These are phyloP conservation scores for Sciurus niger DNA, from an alignment of 2,113 vertebrate species.

Conservation along the genomic window DNA sequence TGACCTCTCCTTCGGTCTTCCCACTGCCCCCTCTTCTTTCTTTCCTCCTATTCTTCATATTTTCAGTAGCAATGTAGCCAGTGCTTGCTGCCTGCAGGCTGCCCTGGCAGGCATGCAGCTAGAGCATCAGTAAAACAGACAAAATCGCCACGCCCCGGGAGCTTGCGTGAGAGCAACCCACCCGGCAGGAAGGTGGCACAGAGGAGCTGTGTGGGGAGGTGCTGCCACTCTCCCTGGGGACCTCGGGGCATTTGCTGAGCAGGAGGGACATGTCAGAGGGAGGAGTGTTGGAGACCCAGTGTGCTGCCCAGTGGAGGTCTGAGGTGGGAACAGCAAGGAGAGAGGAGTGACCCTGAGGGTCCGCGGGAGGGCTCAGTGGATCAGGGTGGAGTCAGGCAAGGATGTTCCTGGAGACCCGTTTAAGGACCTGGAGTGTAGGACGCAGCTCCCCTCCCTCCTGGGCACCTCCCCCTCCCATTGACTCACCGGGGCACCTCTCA, in stretches of 20 bases:
- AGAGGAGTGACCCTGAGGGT: background rate
- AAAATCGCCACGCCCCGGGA: rapidly evolving
- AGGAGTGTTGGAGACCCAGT: background rate
- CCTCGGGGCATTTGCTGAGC: background rate
- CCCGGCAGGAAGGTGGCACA: too few species aligned
- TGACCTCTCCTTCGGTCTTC: background rate
- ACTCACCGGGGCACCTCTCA: background rate
- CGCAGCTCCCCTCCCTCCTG: background rate
- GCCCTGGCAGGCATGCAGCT: background rate
- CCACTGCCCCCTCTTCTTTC: too few species aligned
- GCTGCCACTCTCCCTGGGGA: background rate
- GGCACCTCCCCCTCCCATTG: background rate
- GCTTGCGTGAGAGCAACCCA: background rate
- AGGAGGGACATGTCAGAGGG: too few species aligned
- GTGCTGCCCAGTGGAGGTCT: too few species aligned
- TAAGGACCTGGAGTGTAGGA: background rate
- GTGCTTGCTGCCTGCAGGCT: background rate
- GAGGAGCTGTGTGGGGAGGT: background rate
- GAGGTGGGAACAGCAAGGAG: background rate
- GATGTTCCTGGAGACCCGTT: background rate
- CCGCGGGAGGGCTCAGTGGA: background rate
- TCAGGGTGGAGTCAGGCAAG: too few species aligned
- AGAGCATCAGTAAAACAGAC: background rate
- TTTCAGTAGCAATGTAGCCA: rapidly evolving
- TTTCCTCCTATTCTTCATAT: background rate